phyloP scores from a whole-genome alignment of 2,888 invertebrate genomes.

The Phoenoteleia sp. region DNA sequence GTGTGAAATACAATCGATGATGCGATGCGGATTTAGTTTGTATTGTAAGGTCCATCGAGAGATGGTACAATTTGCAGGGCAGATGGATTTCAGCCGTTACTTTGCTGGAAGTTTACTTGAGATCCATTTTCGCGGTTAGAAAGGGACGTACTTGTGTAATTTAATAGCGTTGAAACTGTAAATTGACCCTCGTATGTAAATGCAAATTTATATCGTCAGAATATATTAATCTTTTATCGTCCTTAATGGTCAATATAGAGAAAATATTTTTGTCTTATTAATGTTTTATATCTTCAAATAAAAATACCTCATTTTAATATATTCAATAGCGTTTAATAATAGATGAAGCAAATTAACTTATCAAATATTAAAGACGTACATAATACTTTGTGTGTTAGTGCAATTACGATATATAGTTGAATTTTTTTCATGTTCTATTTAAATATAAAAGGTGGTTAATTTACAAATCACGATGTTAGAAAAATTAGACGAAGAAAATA shows the following conservation, averaged over 20 bases:
- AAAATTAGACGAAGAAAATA: neutral
- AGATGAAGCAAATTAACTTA: too few relatives aligned
- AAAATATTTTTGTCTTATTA: too few relatives aligned
- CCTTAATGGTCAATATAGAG: too few relatives aligned
- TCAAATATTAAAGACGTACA: too few relatives aligned
- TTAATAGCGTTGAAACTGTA: conserved; percentile 22
- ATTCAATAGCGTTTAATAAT: too few relatives aligned
- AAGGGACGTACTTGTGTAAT: neutral
- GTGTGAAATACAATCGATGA: conserved; percentile 83
- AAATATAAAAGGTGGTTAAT: too few relatives aligned
- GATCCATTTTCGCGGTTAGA: conserved; percentile 24
- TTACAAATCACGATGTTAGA: too few relatives aligned
- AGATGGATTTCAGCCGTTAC: conserved; percentile 82
- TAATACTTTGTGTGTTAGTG: neutral
- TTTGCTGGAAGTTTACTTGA: conserved; percentile 13
- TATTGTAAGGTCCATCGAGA: conserved; percentile 80
- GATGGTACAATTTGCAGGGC: conserved; percentile 80
- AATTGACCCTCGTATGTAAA: conserved; percentile 4
- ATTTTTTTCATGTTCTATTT: too few relatives aligned
- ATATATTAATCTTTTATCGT: too few relatives aligned
- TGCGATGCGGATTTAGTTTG: conserved; percentile 83
- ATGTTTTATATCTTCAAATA: too few relatives aligned
- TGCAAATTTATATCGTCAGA: neutral
- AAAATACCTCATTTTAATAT: too few relatives aligned
- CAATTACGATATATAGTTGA: too few relatives aligned